These are phyloP conservation scores for Drosophila pegasa DNA, from an alignment of 2,888 invertebrate species.

Conservation along the genomic window DNA sequence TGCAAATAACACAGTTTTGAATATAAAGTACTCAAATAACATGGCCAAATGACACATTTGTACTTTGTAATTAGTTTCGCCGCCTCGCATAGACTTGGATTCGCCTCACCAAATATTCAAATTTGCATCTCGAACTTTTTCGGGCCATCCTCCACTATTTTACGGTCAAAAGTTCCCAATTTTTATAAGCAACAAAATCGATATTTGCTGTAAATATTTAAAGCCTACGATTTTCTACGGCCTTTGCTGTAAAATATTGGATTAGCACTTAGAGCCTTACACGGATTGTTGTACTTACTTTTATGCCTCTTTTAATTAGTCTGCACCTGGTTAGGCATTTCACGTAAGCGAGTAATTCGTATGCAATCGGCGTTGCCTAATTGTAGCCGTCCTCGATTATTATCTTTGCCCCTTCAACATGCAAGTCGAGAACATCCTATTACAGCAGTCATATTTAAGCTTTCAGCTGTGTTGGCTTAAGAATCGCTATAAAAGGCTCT, in stretches of 20 bases:
- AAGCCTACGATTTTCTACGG: neutral
- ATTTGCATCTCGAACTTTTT: slow-evolving; percentile 5
- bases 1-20: slow-evolving; percentile 80
- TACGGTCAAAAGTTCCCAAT: slow-evolving; percentile 3
- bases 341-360: neutral
- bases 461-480: too few relatives aligned
- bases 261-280: neutral
- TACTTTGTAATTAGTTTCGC: slow-evolving; percentile 24
- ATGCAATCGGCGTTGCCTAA: too few relatives aligned
- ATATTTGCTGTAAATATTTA: neutral
- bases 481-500: too few relatives aligned
- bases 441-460: neutral
- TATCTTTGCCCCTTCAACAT: neutral
- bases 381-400: neutral
- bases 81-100: neutral
- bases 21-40: slow-evolving; percentile 74
- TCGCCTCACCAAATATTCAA: slow-evolving; percentile 1
- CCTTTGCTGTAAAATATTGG: neutral
- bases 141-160: neutral
- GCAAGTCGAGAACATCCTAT: neutral
- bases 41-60: slow-evolving; percentile 42
- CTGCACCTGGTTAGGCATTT: neutral
- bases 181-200: neutral
- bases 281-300: neutral
- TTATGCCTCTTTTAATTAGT: neutral